Evolutionary conservation across 2,888 invertebrate genomes (phyloP).

Genomic region (Rhagium mordax): DNA sequence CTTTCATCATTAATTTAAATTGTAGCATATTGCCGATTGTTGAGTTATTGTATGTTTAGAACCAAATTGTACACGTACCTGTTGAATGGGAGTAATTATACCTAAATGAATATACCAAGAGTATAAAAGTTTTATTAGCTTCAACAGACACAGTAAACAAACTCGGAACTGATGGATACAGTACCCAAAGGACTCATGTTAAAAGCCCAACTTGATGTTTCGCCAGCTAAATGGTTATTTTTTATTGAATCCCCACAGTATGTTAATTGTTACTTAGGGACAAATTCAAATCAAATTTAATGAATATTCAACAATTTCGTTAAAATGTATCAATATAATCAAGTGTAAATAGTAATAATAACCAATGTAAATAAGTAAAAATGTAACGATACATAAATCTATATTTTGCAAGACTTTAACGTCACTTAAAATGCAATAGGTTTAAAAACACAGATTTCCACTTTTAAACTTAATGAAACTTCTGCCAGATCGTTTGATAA

Average conservation of each 20-base stretch:
- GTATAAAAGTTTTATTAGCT: background rate
- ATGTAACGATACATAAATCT: too few relatives aligned
- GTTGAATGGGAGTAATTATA: background rate
- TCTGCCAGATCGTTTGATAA: too few relatives aligned
- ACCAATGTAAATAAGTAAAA: too few relatives aligned
- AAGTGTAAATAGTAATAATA: too few relatives aligned
- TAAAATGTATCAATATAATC: too few relatives aligned
- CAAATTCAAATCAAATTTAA: background rate
- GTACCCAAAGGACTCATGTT: constrained; percentile 8
- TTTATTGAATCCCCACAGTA: constrained; percentile 1
- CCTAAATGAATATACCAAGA: background rate
- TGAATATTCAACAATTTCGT: too few relatives aligned
- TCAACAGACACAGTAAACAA: background rate
- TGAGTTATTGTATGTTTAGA: background rate
- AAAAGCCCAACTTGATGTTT: background rate
- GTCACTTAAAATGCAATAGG: too few relatives aligned
- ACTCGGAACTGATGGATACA: background rate
- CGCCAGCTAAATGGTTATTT: background rate
- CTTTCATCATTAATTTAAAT: too few relatives aligned
- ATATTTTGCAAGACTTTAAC: too few relatives aligned
- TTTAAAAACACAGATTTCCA: too few relatives aligned
- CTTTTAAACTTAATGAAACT: too few relatives aligned
- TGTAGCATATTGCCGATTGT: background rate
- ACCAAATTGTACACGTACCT: background rate
- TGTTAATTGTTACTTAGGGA: background rate